Evolutionary conservation across 2,888 invertebrate genomes (phyloP).

Genomic region (Drosophila mimica): DNA sequence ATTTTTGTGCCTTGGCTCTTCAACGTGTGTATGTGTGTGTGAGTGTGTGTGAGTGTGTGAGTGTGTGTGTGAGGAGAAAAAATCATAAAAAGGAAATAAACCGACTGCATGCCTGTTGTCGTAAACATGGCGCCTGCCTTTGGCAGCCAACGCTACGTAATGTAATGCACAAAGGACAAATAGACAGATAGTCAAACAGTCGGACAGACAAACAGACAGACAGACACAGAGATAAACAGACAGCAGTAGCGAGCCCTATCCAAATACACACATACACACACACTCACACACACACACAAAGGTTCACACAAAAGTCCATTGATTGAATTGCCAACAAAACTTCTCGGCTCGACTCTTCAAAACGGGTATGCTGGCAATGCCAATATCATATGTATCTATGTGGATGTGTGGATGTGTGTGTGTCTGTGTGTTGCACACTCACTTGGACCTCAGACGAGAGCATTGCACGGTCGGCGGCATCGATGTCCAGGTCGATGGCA

Average conservation of each 20-base stretch:
- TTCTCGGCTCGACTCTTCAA: constrained; percentile 24
- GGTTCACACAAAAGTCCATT: constrained; percentile 74
- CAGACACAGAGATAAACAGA: constrained; percentile 28
- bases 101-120: constrained; percentile 73
- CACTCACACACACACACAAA: constrained; percentile 40
- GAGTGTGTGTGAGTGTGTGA: constrained; percentile 10
- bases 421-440: constrained; percentile 63
- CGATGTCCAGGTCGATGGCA: constrained; percentile 85
- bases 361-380: constrained; percentile 19
- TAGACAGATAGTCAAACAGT: constrained; percentile 3
- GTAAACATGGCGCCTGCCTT: constrained; percentile 74
- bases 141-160: constrained; percentile 65
- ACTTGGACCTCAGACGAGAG: constrained; percentile 86
- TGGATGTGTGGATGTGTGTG: neutral
- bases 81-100: constrained; percentile 75
- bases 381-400: constrained; percentile 5
- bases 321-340: constrained; percentile 74
- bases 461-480: constrained; percentile 83
- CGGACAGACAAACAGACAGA: constrained; percentile 10
- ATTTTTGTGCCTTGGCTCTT: constrained; percentile 43
- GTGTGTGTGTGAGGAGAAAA: constrained; percentile 35
- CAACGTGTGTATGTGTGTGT: constrained; percentile 15
- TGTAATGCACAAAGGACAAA: constrained; percentile 56
- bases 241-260: constrained; percentile 14
- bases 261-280: constrained; percentile 44